phyloP scores from a whole-genome alignment of 2,888 invertebrate genomes.

The Cryptus armator region DNA sequence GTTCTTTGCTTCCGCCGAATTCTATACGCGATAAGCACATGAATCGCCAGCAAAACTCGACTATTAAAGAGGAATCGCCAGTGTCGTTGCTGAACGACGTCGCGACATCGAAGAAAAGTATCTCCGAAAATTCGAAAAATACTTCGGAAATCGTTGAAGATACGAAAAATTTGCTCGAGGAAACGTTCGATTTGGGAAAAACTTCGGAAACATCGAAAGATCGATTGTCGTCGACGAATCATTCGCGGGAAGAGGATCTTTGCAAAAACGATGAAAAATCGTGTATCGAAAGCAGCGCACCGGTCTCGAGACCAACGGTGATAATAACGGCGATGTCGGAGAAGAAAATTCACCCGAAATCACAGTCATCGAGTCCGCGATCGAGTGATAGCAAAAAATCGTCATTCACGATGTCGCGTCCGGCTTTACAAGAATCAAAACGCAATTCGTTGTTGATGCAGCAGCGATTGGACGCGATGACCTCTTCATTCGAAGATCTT shows the following conservation, averaged over 20 bases:
- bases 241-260: too few species aligned
- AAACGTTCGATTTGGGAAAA: neutral
- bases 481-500: slow-evolving; percentile 28
- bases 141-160: neutral
- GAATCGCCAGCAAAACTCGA: neutral
- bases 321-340: slow-evolving; percentile 32
- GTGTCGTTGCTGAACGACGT: neutral
- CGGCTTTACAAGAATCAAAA: slow-evolving; percentile 14
- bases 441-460: neutral
- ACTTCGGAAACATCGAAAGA: neutral
- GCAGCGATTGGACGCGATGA: neutral
- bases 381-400: slow-evolving; percentile 18
- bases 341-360: neutral
- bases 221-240: neutral
- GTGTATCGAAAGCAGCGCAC: neutral
- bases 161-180: neutral
- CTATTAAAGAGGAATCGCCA: slow-evolving; percentile 35
- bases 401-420: neutral
- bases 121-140: neutral
- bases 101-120: neutral
- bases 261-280: neutral
- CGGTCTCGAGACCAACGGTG: slow-evolving; percentile 43
- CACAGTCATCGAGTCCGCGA: neutral
- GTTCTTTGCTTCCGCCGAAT: slow-evolving; percentile 47
- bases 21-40: slow-evolving; percentile 50